Evolutionary conservation across 2,797 vertebrate species (phyloP), one percentile per base, ranked within the genome.

Genomic region (Ispidina lecontei): DNA sequence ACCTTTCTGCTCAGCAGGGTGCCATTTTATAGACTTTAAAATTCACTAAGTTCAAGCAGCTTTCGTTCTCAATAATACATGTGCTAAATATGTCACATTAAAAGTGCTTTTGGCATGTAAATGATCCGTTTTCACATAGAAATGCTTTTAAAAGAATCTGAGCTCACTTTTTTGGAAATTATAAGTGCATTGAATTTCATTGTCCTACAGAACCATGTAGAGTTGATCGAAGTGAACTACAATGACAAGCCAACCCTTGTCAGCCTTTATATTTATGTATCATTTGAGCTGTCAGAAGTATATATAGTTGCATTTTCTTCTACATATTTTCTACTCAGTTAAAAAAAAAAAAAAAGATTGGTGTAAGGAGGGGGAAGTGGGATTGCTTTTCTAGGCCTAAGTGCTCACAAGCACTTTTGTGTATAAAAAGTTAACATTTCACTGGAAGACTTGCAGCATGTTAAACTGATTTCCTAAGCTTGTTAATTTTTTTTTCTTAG

Each of bases 1-100:
- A 98, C 98, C 98, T 98, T 98, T 98, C 98, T 96, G 97, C 99
- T 98, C 99, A 98, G 98, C 95, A 89, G 99, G 99, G 98, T 98
- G 98, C 98, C 98, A 98, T 99, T 99, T 98, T 98, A 98, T 97
- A 98, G 98, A 98, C 98, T 99, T 99, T 99, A 98, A 98, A 99
- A 98, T 98, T 98, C 98, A 91, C 97, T 97, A 98, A 98, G 98
- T 98, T 98, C 98, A 98, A 98, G 98, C 97, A 98, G 98, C 98
- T 97, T 98, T 98, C 97, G 77, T 98, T 98, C 97, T 98, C 98
- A 99, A 98, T 98, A 99, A 98, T 98, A 98, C 98, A 98, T 98
- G 98, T 97, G 98, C 98, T 99, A 98, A 99, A 98, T 98, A 98
- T 98, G 98, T 99, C 98, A 98, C 98, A 98, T 97, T 98, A 98